These are phyloP conservation scores for Nemurella pictetii DNA, from an alignment of 2,888 invertebrate species.

Conservation along the genomic window DNA sequence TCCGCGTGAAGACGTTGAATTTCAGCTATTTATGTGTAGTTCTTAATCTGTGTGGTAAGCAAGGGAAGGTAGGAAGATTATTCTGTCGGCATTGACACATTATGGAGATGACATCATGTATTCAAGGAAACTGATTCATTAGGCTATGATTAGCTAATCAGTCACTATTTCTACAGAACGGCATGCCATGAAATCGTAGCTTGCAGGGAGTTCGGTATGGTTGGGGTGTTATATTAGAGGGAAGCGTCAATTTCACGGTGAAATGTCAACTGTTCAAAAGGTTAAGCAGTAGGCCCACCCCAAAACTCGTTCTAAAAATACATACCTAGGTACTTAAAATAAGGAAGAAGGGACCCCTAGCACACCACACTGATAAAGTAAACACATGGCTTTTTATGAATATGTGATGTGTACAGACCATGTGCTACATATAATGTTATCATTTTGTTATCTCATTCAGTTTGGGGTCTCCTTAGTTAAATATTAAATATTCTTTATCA, in stretches of 20 bases:
- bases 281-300: neutral
- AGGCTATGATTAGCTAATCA: neutral
- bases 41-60: neutral
- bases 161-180: neutral
- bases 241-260: too few relatives aligned
- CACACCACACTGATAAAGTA: neutral
- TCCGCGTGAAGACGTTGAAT: neutral
- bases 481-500: too few relatives aligned
- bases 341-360: neutral
- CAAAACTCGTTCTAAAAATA: neutral
- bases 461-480: neutral
- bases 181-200: too few relatives aligned
- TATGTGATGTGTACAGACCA: neutral
- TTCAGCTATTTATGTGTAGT: too few relatives aligned
- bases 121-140: neutral
- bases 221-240: too few relatives aligned
- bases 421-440: neutral
- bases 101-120: neutral
- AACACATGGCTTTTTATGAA: neutral
- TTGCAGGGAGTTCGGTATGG: too few relatives aligned
- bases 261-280: neutral
- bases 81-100: neutral
- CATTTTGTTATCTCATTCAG: neutral
- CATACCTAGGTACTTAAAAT: too few relatives aligned
- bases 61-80: too few relatives aligned